Evolutionary conservation across 2,113 vertebrate genomes (phyloP).

Genomic region (Aegithalos caudatus): DNA sequence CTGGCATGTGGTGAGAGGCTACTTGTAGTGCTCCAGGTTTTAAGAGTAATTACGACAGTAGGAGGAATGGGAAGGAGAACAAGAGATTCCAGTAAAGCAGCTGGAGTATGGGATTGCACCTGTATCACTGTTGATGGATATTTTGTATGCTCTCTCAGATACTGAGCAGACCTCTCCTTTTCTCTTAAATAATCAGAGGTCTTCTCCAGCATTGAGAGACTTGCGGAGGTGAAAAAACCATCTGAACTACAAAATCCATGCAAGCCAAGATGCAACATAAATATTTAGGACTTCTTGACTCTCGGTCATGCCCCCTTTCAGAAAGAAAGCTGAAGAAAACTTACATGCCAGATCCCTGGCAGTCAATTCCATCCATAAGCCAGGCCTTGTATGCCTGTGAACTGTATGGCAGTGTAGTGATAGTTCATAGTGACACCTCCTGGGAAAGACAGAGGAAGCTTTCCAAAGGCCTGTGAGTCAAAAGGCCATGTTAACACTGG

Average conservation of each 20-base stretch:
- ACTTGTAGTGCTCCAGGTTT: not conserved
- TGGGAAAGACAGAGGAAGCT: not conserved
- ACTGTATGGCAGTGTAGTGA: not conserved
- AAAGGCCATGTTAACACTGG: constrained; percentile 10
- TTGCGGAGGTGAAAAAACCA: not conserved
- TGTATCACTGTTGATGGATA: not conserved
- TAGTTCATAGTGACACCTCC: not conserved
- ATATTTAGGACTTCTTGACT: not conserved
- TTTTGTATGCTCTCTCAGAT: not conserved
- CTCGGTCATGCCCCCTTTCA: not conserved
- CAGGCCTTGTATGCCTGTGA: not conserved
- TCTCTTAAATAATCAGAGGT: not conserved
- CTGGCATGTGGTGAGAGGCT: not conserved
- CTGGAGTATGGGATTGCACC: not conserved
- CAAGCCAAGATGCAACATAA: not conserved
- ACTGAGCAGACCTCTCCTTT: not conserved
- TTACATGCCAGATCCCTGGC: not conserved
- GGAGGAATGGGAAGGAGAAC: not conserved
- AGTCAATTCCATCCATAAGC: not conserved
- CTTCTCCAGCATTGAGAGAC: not conserved
- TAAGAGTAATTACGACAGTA: not conserved
- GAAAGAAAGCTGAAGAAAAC: not conserved
- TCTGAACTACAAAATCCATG: not conserved
- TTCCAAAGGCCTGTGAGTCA: not conserved
- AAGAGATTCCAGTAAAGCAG: not conserved